Evolutionary conservation across 2,113 vertebrate species (phyloP).

Genomic region (Daboia siamensis): DNA sequence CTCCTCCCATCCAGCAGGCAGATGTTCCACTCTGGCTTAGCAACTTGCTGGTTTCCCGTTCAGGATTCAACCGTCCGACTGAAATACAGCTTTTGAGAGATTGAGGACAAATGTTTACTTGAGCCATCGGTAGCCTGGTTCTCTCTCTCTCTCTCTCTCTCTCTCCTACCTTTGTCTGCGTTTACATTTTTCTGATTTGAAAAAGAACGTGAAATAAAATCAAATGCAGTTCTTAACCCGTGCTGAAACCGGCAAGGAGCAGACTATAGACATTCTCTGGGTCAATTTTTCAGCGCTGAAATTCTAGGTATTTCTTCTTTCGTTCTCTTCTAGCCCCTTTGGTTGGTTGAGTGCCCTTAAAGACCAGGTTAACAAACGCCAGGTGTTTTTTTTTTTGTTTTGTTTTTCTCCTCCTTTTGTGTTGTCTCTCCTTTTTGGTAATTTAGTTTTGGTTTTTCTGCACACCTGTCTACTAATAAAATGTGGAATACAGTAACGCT

Average conservation of each 20-base stretch:
- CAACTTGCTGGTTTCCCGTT: conserved; percentile 66
- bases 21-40: conserved; percentile 37
- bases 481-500: conserved; percentile 72
- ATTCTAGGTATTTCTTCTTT: conserved; percentile 52
- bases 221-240: conserved; percentile 71
- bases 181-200: conserved; percentile 68
- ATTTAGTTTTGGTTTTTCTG: conserved; percentile 79
- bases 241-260: conserved; percentile 74
- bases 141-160: background rate
- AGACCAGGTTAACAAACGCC: conserved; percentile 68
- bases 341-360: conserved; percentile 68
- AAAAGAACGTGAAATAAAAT: conserved; percentile 16
- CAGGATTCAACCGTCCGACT: background rate
- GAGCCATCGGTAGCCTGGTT: conserved; percentile 40
- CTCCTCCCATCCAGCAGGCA: conserved; percentile 21
- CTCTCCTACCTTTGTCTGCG: conserved; percentile 44
- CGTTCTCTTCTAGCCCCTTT: background rate
- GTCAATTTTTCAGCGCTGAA: conserved; percentile 70
- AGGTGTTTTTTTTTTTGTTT: conserved; percentile 28
- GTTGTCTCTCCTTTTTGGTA: conserved; percentile 70
- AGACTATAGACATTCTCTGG: conserved; percentile 61
- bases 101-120: conserved; percentile 55
- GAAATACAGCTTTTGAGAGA: conserved; percentile 47
- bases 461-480: conserved; percentile 82
- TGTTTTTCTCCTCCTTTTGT: conserved; percentile 59